Evolutionary conservation across 1,140 invertebrate species (phyloP).

Genomic region (Lineus longissimus): DNA sequence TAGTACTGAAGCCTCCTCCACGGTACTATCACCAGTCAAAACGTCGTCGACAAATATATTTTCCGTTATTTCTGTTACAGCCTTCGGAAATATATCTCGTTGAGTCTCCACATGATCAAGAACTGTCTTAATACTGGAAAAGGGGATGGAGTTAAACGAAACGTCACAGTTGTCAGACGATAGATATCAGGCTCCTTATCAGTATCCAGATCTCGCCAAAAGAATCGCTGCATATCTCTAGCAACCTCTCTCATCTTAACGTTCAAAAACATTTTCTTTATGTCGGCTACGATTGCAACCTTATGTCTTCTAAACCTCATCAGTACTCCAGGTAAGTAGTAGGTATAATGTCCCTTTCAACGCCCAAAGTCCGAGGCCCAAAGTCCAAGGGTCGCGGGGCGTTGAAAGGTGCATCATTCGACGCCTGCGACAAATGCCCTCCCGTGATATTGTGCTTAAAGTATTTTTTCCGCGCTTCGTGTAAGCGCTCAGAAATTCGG

Average conservation of each 20-base stretch:
- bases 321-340: conserved; percentile 28
- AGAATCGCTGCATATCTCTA: neutral
- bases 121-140: neutral
- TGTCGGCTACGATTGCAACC: conserved; percentile 21
- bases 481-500: no score
- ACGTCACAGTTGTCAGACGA: conserved; percentile 7
- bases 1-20: neutral
- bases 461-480: no score
- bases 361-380: no score
- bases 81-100: neutral
- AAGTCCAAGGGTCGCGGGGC: no score
- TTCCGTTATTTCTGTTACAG: neutral
- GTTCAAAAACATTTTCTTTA: neutral
- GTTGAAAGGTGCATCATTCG: no score
- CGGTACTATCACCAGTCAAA: neutral
- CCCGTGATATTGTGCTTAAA: no score
- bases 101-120: neutral
- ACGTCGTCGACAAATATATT: conserved; percentile 5
- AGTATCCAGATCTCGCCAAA: neutral
- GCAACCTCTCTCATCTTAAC: neutral
- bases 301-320: neutral
- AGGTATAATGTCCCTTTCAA: no score
- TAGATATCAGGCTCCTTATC: conserved; percentile 4
- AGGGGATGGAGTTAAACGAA: neutral
- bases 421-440: no score